phyloP scores from a whole-genome alignment of 2,113 vertebrate species.

The Atractosteus spatula region DNA sequence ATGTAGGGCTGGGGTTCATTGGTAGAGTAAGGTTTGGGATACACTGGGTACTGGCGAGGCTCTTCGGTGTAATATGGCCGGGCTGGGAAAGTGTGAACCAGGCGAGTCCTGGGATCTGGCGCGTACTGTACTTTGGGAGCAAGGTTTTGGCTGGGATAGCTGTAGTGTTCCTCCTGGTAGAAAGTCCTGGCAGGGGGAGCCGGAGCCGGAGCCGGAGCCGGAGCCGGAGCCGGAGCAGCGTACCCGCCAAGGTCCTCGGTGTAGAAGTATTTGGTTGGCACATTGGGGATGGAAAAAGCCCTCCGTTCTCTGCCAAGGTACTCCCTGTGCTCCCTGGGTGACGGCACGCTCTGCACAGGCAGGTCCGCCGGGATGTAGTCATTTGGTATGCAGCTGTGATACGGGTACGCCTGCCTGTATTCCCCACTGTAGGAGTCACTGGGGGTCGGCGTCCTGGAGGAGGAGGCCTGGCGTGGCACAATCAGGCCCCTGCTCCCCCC shows the following conservation, averaged over 20 bases:
- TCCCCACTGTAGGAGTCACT: constrained; percentile 84
- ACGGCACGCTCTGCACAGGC: constrained; percentile 67
- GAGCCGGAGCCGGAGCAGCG: constrained; percentile 48
- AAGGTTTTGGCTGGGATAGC: constrained; percentile 64
- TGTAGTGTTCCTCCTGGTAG: constrained; percentile 69
- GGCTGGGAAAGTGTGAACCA: constrained; percentile 65
- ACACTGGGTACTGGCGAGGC: constrained; percentile 53
- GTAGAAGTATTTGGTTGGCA: constrained; percentile 87
- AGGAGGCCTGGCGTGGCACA: constrained; percentile 66
- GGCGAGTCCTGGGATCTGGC: constrained; percentile 66
- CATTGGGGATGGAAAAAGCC: constrained; percentile 72
- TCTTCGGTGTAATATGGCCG: constrained; percentile 63
- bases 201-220: constrained; percentile 40
- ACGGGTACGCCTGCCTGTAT: constrained; percentile 67
- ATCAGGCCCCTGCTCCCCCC: constrained; percentile 70
- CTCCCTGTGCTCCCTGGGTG: constrained; percentile 65
- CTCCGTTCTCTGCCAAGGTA: constrained; percentile 71
- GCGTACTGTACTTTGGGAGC: constrained; percentile 62
- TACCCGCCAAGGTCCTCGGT: constrained; percentile 74
- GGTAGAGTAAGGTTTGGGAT: constrained; percentile 61
- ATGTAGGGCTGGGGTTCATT: constrained; percentile 71
- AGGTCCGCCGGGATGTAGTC: constrained; percentile 62
- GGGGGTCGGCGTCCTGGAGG: constrained; percentile 82
- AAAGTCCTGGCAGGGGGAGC: constrained; percentile 60
- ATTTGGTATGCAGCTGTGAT: constrained; percentile 60